phyloP scores from a whole-genome alignment of 2,888 invertebrate genomes.

The Drosophila tripunctata region DNA sequence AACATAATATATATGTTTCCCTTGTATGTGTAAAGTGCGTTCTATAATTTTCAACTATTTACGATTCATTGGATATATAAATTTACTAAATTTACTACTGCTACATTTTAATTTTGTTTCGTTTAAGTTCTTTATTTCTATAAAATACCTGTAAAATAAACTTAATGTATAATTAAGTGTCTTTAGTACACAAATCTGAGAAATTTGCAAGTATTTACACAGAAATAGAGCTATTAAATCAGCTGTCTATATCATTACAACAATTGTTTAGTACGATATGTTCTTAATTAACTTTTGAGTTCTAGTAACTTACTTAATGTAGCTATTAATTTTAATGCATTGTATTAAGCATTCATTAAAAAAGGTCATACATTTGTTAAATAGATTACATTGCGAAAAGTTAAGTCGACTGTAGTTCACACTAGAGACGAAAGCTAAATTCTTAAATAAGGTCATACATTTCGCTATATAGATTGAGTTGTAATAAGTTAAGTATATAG shows the following conservation, averaged over 20 bases:
- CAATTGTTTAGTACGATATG: background rate
- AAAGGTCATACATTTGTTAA: background rate
- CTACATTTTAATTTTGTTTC: background rate
- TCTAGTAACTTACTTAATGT: background rate
- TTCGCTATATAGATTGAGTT: too few relatives aligned
- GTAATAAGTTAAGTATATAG: too few relatives aligned
- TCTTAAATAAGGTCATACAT: too few relatives aligned
- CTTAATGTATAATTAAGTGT: too few relatives aligned
- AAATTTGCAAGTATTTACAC: too few relatives aligned
- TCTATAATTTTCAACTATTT: background rate
- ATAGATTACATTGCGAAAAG: background rate
- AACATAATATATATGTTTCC: constrained; percentile 57
- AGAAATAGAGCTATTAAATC: too few relatives aligned
- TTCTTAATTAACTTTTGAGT: background rate
- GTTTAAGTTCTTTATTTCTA: background rate
- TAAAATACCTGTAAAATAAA: too few relatives aligned
- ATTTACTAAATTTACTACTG: too few relatives aligned
- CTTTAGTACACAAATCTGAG: too few relatives aligned
- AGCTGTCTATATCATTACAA: background rate
- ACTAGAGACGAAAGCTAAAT: too few relatives aligned
- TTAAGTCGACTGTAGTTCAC: too few relatives aligned
- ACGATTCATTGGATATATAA: background rate
- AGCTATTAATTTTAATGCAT: constrained; percentile 1
- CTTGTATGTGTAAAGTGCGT: constrained; percentile 46
- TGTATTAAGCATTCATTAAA: background rate